A percentile compares a stretch with the other conserved stretches of the same genome.
Evolutionary conservation across 1,140 invertebrate species (phyloP).

Genomic region (Heliothis subflexa): DNA sequence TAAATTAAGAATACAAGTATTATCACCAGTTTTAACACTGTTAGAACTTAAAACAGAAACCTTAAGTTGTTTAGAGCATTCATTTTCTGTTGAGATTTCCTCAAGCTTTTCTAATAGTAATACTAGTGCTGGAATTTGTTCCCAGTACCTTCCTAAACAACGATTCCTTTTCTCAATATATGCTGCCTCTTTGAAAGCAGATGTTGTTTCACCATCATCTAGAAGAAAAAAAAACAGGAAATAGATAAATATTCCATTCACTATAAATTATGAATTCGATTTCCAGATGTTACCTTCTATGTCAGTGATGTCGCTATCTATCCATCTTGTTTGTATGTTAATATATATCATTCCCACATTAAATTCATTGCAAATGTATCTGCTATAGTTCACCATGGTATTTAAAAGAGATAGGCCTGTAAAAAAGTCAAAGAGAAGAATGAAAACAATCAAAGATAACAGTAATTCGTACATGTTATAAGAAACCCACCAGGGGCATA

Average conservation of each 20-base stretch:
- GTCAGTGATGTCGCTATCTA: constrained; percentile 77
- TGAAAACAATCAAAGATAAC: background rate
- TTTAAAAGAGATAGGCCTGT: constrained; percentile 85
- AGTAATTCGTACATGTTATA: background rate
- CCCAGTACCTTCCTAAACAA: constrained; percentile 86
- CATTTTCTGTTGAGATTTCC: constrained; percentile 41
- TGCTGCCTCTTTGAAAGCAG: constrained; percentile 53
- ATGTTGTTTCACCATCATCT: constrained; percentile 61
- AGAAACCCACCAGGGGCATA: too few relatives aligned
- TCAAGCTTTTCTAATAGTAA: constrained; percentile 65
- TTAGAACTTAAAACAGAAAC: constrained; percentile 57
- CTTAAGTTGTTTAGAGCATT: constrained; percentile 50
- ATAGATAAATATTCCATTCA: constrained; percentile 40
- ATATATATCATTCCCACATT: constrained; percentile 86
- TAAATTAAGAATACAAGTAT: constrained; percentile 60
- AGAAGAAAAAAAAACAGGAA: constrained; percentile 57
- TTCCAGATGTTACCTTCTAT: constrained; percentile 65
- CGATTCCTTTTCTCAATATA: constrained; percentile 74
- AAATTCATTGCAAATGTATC: constrained; percentile 85
- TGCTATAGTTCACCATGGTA: constrained; percentile 86
- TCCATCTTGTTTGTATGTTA: constrained; percentile 88
- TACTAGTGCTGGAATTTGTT: constrained; percentile 79
- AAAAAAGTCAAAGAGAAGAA: constrained; percentile 52
- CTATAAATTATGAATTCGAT: background rate
- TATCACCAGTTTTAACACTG: constrained; percentile 50